Evolutionary conservation across 2,888 invertebrate species (phyloP).

Genomic region (Apodemia mormo): DNA sequence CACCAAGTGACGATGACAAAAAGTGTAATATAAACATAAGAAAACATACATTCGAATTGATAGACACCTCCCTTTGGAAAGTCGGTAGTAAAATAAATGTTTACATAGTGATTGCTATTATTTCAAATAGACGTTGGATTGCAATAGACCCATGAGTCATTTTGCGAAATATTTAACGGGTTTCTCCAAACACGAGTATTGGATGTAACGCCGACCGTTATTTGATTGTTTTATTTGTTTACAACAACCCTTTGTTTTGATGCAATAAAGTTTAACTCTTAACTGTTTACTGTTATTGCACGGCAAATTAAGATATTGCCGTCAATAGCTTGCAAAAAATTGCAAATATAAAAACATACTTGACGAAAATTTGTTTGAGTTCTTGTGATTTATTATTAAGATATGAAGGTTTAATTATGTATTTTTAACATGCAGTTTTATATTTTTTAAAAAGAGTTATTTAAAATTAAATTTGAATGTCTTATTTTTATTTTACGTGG

Average conservation of each 20-base stretch:
- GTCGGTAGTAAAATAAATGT: too few species aligned
- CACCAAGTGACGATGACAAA: too few species aligned
- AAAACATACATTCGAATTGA: too few species aligned
- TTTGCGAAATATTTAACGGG: conserved; percentile 53
- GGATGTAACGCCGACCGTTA: conserved; percentile 51
- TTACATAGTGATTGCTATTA: neutral
- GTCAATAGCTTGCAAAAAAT: conserved; percentile 39
- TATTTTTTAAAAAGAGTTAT: conserved; percentile 4
- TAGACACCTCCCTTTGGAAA: too few species aligned
- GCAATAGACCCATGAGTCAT: conserved; percentile 1
- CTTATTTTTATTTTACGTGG: neutral
- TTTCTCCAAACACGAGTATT: conserved; percentile 49
- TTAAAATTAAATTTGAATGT: neutral
- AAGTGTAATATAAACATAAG: too few species aligned
- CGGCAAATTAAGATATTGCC: conserved; percentile 48
- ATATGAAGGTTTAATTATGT: neutral
- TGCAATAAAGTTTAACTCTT: conserved; percentile 31
- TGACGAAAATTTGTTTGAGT: conserved; percentile 42
- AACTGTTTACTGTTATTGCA: conserved; percentile 52
- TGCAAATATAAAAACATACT: conserved; percentile 41
- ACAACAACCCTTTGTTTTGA: conserved; percentile 61
- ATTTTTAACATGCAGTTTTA: neutral
- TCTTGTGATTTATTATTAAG: conserved; percentile 39
- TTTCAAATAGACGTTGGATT: neutral
- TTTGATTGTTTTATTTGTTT: conserved; percentile 54